Evolutionary conservation across 2,113 vertebrate genomes (phyloP), one percentile per base, ranked within the genome.

Genomic region (Mastomys natalensis): DNA sequence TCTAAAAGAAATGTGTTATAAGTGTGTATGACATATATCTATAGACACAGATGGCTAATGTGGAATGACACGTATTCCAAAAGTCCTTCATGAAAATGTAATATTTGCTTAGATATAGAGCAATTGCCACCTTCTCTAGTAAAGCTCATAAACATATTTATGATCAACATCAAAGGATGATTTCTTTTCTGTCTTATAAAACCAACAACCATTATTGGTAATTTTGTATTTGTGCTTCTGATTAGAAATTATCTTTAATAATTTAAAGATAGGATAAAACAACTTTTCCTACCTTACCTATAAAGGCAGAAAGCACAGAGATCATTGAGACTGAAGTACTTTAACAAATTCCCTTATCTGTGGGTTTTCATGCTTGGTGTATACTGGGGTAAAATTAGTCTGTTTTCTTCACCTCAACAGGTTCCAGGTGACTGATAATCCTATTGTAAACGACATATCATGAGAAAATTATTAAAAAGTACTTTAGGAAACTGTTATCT

Each of bases 141-240:
- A 64, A 60, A 48, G 51, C 58, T 87, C 7, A 43, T n/a, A 91
- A 58, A 68, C 91, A 31, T 68, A 45, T 74, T 72, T 53, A n/a
- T 78, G 70, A 92, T 89, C 58, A 70, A 73, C 66, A 17, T 82
- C 78, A 89, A 77, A n/a, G 48, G 11, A 29, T 91, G 29, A 9
- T 89, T 90, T 92, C 66, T n/a, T 21, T 93, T 89, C 62, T 73
- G 16, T 73, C 51, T 97, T 77, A 1, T 76, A 81, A 87, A 89
- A 48, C 86, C 86, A 68, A 1, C 43, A 90, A 40, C 2, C 7
- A n/a, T 73, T 40, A 70, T 1, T 29, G n/a, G 29, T 12, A 21
- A 55, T 95, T 87, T 87, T 80, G 55, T 31, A 22, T 43, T 72
- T 78, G 0, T 76, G 34, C 3, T 45, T 58, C 15, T 48, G 37